Percentiles rank a stretch among this genome's conserved stretches.
Evolutionary conservation across 2,113 vertebrate genomes (phyloP).

Genomic region (Fukomys damarensis): DNA sequence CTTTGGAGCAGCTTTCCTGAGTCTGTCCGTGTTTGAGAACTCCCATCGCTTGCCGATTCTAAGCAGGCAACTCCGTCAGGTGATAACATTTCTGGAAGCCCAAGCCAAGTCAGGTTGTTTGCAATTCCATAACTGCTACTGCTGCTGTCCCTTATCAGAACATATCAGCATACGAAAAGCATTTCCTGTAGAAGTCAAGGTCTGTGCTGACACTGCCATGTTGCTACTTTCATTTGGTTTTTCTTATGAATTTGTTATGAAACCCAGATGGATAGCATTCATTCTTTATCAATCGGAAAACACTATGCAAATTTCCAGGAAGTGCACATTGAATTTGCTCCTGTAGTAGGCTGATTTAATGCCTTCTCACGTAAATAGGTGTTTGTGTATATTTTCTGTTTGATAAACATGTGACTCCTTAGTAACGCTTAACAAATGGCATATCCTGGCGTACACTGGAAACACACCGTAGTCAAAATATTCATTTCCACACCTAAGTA

Average conservation of each 20-base stretch:
- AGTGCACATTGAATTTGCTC: conserved; percentile 65
- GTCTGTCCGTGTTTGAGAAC: conserved; percentile 80
- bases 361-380: conserved; percentile 60
- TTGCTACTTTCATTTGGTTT: conserved; percentile 12
- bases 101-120: conserved; percentile 55
- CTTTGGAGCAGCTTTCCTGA: conserved; percentile 81
- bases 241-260: conserved; percentile 35
- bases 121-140: neutral
- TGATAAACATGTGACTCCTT: conserved; percentile 64
- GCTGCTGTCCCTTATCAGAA: neutral
- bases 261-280: conserved; percentile 18
- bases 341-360: conserved; percentile 67
- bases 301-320: conserved; percentile 67
- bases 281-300: conserved; percentile 73
- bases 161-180: conserved; percentile 6
- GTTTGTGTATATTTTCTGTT: conserved; percentile 60
- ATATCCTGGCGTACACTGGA: neutral
- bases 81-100: conserved; percentile 68
- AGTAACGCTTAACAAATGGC: conserved; percentile 9
- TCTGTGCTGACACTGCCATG: conserved; percentile 2
- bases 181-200: conserved; percentile 26
- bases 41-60: conserved; percentile 71
- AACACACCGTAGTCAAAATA: neutral
- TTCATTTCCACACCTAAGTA: neutral
- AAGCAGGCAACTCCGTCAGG: conserved; percentile 82